These are phyloP conservation scores for Podarcis cretensis DNA, from an alignment of 2,113 vertebrate species.

Conservation along the genomic window DNA sequence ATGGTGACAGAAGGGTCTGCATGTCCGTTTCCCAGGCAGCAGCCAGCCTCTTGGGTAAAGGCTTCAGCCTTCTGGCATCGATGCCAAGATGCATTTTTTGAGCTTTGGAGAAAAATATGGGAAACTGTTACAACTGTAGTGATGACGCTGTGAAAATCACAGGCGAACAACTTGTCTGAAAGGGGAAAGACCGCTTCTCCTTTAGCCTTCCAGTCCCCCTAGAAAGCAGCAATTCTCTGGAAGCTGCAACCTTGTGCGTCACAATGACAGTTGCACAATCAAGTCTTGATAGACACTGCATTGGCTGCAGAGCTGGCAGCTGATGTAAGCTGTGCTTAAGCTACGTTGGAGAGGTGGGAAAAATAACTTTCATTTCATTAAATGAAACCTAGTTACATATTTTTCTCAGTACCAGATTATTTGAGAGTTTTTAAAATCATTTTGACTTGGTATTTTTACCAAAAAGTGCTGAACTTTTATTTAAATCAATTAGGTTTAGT, in stretches of 20 bases:
- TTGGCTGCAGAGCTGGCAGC: background rate
- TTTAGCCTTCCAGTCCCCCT: background rate
- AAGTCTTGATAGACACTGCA: background rate
- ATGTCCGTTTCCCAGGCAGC: background rate
- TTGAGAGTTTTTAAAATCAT: background rate
- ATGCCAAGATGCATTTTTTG: accelerated
- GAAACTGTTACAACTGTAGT: background rate
- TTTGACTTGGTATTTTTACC: background rate
- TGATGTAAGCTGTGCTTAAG: background rate
- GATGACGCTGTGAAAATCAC: background rate
- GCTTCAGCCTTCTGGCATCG: background rate
- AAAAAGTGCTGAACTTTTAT: background rate
- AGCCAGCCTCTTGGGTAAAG: background rate
- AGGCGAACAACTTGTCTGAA: background rate
- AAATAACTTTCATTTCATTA: background rate
- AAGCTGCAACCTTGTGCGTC: background rate
- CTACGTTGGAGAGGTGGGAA: background rate
- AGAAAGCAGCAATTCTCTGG: background rate
- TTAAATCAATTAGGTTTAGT: background rate
- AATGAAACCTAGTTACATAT: background rate
- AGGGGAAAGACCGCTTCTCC: background rate
- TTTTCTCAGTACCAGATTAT: background rate
- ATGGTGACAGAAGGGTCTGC: background rate
- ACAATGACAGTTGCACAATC: background rate
- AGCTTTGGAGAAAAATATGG: accelerated